Percentiles rank a stretch among this genome's conserved stretches.
phyloP scores from a whole-genome alignment of 2,888 invertebrate genomes.

The Meghimatium bilineatum region DNA sequence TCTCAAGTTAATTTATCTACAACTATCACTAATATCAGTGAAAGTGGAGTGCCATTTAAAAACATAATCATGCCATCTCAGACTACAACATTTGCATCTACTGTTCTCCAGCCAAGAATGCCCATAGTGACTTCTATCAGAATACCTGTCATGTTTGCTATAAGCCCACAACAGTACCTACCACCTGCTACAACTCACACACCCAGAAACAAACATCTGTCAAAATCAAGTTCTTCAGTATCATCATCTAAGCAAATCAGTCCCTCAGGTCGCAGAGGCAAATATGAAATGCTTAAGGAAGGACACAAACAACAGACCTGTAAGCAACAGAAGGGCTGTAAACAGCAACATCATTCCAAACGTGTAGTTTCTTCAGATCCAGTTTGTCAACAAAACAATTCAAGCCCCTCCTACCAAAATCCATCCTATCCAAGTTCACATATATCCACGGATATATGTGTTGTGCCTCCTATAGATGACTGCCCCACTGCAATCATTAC shows the following conservation, averaged over 20 bases:
- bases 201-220: not conserved
- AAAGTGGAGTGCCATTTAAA: not conserved
- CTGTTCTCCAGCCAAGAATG: not conserved
- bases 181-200: not conserved
- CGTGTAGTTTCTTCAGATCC: not conserved
- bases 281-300: not conserved
- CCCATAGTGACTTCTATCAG: not conserved
- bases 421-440: not conserved
- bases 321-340: no score
- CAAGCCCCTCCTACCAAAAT: not conserved
- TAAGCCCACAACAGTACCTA: slow-evolving; percentile 19
- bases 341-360: no score
- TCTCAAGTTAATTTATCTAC: slow-evolving; percentile 3
- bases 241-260: not conserved
- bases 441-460: not conserved
- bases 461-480: not conserved
- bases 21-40: not conserved
- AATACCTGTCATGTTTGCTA: slow-evolving; percentile 29
- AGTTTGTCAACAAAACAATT: not conserved
- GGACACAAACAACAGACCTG: not conserved
- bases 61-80: not conserved
- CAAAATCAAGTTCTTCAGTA: not conserved
- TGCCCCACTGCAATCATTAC: not conserved
- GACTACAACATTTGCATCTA: not conserved
- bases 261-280: not conserved